phyloP scores from a whole-genome alignment of 1,140 invertebrate species.

The Palaemon carinicauda region DNA sequence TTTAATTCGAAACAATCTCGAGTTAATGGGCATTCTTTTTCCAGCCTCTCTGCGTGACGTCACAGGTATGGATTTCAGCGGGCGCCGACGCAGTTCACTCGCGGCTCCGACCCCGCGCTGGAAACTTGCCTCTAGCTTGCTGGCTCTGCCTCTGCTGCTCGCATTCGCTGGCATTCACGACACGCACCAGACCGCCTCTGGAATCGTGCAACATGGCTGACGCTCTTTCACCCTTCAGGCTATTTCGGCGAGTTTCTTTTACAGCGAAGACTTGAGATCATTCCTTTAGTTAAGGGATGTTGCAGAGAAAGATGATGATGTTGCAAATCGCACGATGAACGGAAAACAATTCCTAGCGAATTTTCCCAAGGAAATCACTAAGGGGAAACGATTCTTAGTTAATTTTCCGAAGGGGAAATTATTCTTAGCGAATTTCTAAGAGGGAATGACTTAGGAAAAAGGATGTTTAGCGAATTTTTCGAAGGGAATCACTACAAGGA shows the following conservation, averaged over 20 bases:
- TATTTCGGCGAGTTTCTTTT: not conserved
- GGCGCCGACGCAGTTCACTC: slow-evolving; percentile 43
- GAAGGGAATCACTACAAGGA: too few species aligned
- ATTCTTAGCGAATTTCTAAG: too few species aligned
- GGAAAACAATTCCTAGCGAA: too few species aligned
- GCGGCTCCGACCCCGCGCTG: not conserved
- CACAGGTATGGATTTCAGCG: slow-evolving; percentile 52
- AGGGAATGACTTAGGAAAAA: too few species aligned
- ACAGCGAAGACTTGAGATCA: too few species aligned
- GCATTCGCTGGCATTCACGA: not conserved
- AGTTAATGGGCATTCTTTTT: slow-evolving; percentile 14
- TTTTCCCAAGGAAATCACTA: too few species aligned
- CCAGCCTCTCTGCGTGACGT: slow-evolving; percentile 48
- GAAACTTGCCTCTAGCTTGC: slow-evolving; percentile 33
- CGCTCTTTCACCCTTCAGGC: not conserved
- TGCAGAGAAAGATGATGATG: too few species aligned
- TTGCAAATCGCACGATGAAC: too few species aligned
- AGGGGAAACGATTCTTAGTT: too few species aligned
- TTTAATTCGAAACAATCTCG: not conserved
- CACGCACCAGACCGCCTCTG: not conserved
- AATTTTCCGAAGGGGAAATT: too few species aligned
- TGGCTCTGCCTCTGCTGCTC: not conserved
- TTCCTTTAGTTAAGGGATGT: not conserved
- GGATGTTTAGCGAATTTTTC: too few species aligned
- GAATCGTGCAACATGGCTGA: not conserved